Evolutionary conservation across 2,888 invertebrate species (phyloP).

Genomic region (Perizoma affinitatum): DNA sequence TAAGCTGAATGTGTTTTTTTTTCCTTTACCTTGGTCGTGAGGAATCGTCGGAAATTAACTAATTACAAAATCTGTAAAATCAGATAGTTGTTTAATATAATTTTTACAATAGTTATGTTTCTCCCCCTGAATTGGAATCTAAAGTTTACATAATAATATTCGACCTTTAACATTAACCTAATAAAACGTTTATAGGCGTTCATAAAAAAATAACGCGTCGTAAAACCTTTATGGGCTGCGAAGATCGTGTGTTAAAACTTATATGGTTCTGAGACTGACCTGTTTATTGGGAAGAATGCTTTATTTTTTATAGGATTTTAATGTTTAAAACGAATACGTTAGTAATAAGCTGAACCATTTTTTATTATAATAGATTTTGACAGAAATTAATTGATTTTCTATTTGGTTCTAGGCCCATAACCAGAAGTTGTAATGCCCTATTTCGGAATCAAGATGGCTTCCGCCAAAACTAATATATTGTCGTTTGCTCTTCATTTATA

Average conservation of each 20-base stretch:
- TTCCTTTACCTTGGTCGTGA: too few relatives aligned
- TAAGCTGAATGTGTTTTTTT: too few relatives aligned
- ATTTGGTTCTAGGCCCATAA: slow-evolving; percentile 8
- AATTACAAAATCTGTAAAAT: too few relatives aligned
- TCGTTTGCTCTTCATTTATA: too few relatives aligned
- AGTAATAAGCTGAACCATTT: too few relatives aligned
- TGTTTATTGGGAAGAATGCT: not conserved
- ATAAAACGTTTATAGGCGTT: slow-evolving; percentile 18
- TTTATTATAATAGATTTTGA: not conserved
- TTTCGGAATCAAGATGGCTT: slow-evolving; percentile 5
- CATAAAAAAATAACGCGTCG: slow-evolving; percentile 8
- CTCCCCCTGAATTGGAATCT: not conserved
- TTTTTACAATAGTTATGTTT: not conserved
- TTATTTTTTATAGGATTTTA: slow-evolving; percentile 12
- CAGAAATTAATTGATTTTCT: slow-evolving; percentile 7
- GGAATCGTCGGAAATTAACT: too few relatives aligned
- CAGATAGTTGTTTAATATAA: too few relatives aligned
- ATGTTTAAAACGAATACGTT: not conserved
- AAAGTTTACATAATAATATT: slow-evolving; percentile 9
- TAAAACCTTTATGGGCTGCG: slow-evolving; percentile 16
- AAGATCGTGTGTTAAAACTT: slow-evolving; percentile 3
- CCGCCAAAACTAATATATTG: too few relatives aligned
- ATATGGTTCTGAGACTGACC: slow-evolving; percentile 2
- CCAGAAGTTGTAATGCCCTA: not conserved
- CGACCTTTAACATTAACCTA: slow-evolving; percentile 7